Base-by-base conservation (phyloP, 2,797 vertebrate genomes). In the Sebastes alutus region DNA sequence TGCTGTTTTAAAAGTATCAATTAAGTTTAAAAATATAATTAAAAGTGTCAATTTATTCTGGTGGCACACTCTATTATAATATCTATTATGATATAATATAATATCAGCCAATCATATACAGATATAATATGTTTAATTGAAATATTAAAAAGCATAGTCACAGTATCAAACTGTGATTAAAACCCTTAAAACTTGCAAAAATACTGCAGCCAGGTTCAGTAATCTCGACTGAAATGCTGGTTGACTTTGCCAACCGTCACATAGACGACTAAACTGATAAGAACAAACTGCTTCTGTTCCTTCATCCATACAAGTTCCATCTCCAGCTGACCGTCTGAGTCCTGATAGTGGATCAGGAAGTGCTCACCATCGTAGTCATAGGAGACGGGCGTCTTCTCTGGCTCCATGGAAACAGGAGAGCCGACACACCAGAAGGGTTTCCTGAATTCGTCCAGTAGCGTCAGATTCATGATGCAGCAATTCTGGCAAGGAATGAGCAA, bases 401-500 rank as follows among this genome's bases (percentile, higher is more conserved):
- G 62, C 52, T 72, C 60, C 88, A 97, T 60, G 75, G 71, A 81
- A 18, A 98, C 94, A 0, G 97, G 95, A 22, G 95, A 94, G 90
- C 95, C 95, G 74, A 97, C 88, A 76, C 96, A 98, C 97, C 97
- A 98, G 83, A 97, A 97, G 10, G 96, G 97, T 6, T 93, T 95
- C 87, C 86, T 91, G 52, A 87, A 91, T 85, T 97, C 97, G 56
- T 98, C 97, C 90, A 97, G 86, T 20, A 99, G 87, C 7, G 97
- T 98, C 54, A 97, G 55, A 77, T 93, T 96, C 96, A 99, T 92
- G 62, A 98, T n/a, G 14, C 93, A 98, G 88, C 97, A 97, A 52
- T 95, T 95, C 98, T 99, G 85, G 16, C 56, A 86, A 79, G 58
- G n/a, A 46, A n/a, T n/a, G 25, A 82, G 80, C 35, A 23, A 18